Conservation (phyloP, 2,113 vertebrate genomes). For the Muntiacus muntjak region DNA sequence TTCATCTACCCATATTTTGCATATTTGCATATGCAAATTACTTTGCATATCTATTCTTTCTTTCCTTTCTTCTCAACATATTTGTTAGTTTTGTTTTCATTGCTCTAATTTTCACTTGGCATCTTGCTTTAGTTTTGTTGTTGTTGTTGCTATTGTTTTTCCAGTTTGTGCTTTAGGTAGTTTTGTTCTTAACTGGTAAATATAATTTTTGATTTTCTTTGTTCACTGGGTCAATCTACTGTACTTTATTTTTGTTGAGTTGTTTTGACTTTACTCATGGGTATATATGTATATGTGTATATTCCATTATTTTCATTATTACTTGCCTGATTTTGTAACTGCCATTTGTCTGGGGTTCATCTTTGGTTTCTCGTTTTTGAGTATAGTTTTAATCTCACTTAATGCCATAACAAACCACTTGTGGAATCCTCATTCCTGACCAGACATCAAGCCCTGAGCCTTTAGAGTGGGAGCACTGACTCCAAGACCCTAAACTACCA, state of each 20-base stretch:
- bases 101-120: neutral
- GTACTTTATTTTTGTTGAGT: neutral
- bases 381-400: neutral
- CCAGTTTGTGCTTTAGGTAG: neutral
- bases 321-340: neutral
- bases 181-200: neutral
- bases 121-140: neutral
- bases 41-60: neutral
- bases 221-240: neutral
- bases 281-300: neutral
- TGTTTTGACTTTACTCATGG: neutral
- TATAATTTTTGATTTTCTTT: neutral
- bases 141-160: neutral
- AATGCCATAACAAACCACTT: neutral
- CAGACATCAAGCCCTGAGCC: neutral
- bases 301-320: neutral
- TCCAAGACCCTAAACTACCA: neutral
- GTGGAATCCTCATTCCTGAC: neutral
- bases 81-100: neutral
- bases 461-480: neutral
- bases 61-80: neutral
- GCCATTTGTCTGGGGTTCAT: neutral
- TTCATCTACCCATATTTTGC: neutral
- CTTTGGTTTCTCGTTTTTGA: neutral
- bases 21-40: neutral